Evolutionary conservation across 2,888 invertebrate species (phyloP).

Genomic region (Noctua janthina): DNA sequence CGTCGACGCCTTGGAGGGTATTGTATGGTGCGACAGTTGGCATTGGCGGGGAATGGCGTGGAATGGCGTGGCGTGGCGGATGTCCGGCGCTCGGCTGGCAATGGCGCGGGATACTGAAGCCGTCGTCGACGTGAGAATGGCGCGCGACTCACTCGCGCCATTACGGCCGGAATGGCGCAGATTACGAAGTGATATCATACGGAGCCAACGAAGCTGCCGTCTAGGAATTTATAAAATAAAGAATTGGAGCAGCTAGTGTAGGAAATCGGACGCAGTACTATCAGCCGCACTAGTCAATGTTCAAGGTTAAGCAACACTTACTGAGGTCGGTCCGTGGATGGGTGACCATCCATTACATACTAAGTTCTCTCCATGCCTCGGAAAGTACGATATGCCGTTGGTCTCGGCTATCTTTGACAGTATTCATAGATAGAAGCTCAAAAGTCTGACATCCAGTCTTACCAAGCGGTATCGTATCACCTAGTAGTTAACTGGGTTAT

Average conservation of each 20-base stretch:
- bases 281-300: not conserved
- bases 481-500: not conserved
- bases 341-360: not conserved
- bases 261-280: not conserved
- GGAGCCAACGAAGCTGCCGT: conserved; percentile 58
- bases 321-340: not conserved
- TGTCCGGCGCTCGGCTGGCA: conserved; percentile 79
- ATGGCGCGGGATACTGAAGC: conserved; percentile 66
- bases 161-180: conserved; percentile 76
- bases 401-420: not conserved
- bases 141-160: conserved; percentile 74
- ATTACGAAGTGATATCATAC: conserved; percentile 77
- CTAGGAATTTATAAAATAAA: conserved; percentile 59
- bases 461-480: not conserved
- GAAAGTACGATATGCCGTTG: not conserved
- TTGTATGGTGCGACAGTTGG: conserved; percentile 80
- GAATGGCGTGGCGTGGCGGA: conserved; percentile 76
- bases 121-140: conserved; percentile 68
- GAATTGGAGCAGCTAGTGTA: not conserved
- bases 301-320: not conserved
- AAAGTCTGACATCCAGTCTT: not conserved
- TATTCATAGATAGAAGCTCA: too few species aligned
- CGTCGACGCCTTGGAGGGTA: conserved; percentile 73
- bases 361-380: not conserved
- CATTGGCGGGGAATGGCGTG: conserved; percentile 74